Percentiles rank a stretch among this genome's conserved stretches.
phyloP scores from a whole-genome alignment of 2,888 invertebrate genomes.

The Pheosia tremula region DNA sequence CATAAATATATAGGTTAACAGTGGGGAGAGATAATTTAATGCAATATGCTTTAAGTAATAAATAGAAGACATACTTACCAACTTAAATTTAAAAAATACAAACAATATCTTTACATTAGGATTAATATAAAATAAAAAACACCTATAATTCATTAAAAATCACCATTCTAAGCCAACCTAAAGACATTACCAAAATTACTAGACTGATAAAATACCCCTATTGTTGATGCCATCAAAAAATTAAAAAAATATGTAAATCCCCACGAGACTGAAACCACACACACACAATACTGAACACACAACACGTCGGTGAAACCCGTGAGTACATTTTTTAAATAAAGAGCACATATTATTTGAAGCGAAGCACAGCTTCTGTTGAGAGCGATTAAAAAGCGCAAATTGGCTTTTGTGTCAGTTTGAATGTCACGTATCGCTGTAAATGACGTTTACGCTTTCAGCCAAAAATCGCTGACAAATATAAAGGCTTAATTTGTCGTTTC shows the following conservation, averaged over 20 bases:
- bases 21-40: conserved; percentile 11
- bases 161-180: too few relatives aligned
- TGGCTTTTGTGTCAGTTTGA: conserved; percentile 35
- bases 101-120: too few relatives aligned
- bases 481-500: conserved; percentile 16
- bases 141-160: neutral
- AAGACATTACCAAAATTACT: too few relatives aligned
- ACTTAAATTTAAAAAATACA: neutral
- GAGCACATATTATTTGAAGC: conserved; percentile 42
- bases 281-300: conserved; percentile 56
- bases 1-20: conserved; percentile 18
- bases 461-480: conserved; percentile 30
- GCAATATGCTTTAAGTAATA: conserved; percentile 60
- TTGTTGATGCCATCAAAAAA: conserved; percentile 10
- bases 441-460: conserved; percentile 32
- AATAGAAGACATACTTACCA: conserved; percentile 9
- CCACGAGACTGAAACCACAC: conserved; percentile 68
- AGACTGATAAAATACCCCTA: neutral
- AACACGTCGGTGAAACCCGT: conserved; percentile 67
- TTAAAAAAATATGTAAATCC: conserved; percentile 14
- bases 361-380: conserved; percentile 54
- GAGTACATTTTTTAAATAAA: conserved; percentile 63
- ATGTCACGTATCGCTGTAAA: conserved; percentile 11
- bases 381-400: conserved; percentile 31
- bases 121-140: neutral